Percentiles rank a stretch among this genome's conserved stretches.
Evolutionary conservation across 1,140 invertebrate genomes (phyloP).

Genomic region (Pissodes strobi): DNA sequence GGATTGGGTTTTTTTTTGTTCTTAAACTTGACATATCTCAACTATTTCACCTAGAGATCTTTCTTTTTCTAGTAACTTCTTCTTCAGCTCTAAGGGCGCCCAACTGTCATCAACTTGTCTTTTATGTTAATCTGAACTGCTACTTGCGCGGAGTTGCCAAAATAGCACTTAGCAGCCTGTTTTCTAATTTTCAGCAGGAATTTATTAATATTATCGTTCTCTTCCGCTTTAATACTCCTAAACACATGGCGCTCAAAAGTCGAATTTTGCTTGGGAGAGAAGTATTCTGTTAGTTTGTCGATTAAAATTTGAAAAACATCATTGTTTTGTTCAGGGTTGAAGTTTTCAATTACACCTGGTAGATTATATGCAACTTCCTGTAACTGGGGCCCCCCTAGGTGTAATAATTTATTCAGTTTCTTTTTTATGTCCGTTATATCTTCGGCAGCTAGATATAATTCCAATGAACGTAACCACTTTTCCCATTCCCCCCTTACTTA

Average conservation of each 20-base stretch:
- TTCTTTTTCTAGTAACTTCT: too few relatives aligned
- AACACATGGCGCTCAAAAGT: constrained; percentile 49
- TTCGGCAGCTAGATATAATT: constrained; percentile 23
- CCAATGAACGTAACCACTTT: constrained; percentile 23
- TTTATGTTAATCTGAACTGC: constrained; percentile 43
- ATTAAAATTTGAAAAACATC: constrained; percentile 25
- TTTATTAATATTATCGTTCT: constrained; percentile 27
- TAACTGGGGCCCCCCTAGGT: constrained; percentile 44
- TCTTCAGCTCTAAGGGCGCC: constrained; percentile 37
- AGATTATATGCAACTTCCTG: constrained; percentile 47
- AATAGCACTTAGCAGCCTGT: constrained; percentile 46
- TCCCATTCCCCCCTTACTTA: constrained; percentile 21
- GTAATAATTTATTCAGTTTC: constrained; percentile 44
- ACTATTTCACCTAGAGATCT: constrained; percentile 36
- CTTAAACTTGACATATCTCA: constrained; percentile 34
- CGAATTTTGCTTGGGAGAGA: constrained; percentile 37
- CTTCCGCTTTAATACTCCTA: constrained; percentile 39
- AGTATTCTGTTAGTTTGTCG: constrained; percentile 29
- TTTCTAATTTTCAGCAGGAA: constrained; percentile 43
- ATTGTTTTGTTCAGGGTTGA: constrained; percentile 29
- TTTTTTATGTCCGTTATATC: constrained; percentile 36
- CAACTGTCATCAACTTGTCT: constrained; percentile 47
- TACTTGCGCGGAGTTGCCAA: constrained; percentile 37
- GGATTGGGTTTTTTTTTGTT: constrained; percentile 24
- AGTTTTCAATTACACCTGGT: constrained; percentile 33